Conservation (phyloP, 2,797 vertebrate species). For the Periophthalmus magnuspinnatus region DNA sequence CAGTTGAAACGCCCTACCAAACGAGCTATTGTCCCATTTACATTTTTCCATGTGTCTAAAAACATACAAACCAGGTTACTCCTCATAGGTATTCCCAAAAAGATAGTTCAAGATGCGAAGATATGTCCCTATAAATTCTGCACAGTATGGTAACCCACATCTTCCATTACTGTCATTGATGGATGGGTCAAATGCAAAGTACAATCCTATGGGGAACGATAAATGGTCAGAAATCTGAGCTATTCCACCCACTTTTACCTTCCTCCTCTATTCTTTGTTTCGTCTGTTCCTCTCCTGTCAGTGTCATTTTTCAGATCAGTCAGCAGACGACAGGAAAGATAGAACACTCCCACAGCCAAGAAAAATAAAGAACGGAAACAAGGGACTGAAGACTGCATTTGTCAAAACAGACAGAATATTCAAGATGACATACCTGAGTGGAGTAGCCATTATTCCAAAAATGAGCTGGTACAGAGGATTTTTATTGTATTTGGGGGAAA, state of each 20-base stretch:
- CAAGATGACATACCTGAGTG: background rate
- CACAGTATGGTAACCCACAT: no score
- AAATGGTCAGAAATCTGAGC: background rate
- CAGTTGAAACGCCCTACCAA: no score
- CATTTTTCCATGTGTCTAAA: no score
- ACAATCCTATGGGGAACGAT: background rate
- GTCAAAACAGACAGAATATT: background rate
- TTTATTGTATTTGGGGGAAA: background rate
- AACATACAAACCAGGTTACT: no score
- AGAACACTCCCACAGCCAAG: slow-evolving; percentile 17
- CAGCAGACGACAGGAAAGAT: slow-evolving; percentile 24
- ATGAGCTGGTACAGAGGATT: background rate
- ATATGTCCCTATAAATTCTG: no score
- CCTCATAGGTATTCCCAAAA: background rate
- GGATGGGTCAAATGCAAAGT: background rate
- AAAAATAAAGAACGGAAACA: slow-evolving; percentile 37
- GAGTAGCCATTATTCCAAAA: background rate
- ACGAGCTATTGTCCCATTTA: no score
- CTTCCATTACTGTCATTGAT: background rate
- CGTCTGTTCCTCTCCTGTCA: slow-evolving; percentile 35
- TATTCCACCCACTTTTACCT: slow-evolving; percentile 29
- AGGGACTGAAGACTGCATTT: background rate
- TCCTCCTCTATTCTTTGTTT: slow-evolving; percentile 20
- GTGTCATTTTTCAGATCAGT: slow-evolving; percentile 36
- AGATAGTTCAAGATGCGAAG: background rate